Evolutionary conservation across 2,888 invertebrate genomes (phyloP), one percentile per base, ranked within the genome.

Genomic region (Hanleya hanleyi): DNA sequence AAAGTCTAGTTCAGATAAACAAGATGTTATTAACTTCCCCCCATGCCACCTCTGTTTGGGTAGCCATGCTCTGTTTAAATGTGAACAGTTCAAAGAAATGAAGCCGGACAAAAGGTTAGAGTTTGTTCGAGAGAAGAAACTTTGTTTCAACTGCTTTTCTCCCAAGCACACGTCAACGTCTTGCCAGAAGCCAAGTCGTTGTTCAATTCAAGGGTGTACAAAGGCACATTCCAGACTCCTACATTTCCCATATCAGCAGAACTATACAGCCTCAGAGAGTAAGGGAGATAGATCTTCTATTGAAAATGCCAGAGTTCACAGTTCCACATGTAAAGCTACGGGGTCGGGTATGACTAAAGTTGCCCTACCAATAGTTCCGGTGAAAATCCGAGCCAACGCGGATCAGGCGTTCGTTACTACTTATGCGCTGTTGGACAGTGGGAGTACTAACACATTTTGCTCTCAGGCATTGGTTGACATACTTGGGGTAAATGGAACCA

Each of bases 111-210:
- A 57, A 4, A 57, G 32, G 22, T 18, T 9, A 7, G 26, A 51
- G n/a, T 18, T 51, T 51, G 51, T 51, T 51, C 12, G 26, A 51
- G 32, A 26, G 15, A 57, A 26, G 29, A 1, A 26, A 1, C 26
- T 57, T 18, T 57, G 57, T 26, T 57, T 57, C 29, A 57, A 57
- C 29, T 57, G 57, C 32, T 57, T 41, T 57, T 57, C 57, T 4
- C 2, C 4, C 22, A 57, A 57, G 9, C 57, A 57, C 29, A 29
- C 26, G 57, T 57, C 57, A 1, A 57, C 22, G 15, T 29, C 22
- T 3, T 57, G 57, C 26, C 4, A 22, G 15, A 26, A 57, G 9
- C 26, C 22, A 18, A 57, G 57, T 57, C 5, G 57, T 2, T 57
- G 57, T 26, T 1, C 3, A 29, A 15, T 57, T 4, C 22, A 57